phyloP scores from a whole-genome alignment of 1,140 invertebrate genomes.

The Aphidius gifuensis region DNA sequence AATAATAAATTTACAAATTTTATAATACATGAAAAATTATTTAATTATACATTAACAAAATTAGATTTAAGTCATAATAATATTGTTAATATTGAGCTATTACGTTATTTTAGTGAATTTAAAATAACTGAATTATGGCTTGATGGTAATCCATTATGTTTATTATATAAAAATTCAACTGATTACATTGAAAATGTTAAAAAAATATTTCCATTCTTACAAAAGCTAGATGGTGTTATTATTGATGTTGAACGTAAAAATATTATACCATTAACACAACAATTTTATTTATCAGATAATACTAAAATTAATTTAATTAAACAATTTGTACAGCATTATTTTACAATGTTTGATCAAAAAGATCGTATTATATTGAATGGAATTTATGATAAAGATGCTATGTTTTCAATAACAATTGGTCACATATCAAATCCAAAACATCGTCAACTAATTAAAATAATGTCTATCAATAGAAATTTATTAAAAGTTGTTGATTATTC shows the following conservation, averaged over 20 bases:
- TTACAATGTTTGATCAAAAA: constrained; percentile 48
- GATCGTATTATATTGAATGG: constrained; percentile 48
- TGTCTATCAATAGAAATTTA: constrained; percentile 46
- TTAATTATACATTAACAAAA: constrained; percentile 37
- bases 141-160: constrained; percentile 50
- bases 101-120: constrained; percentile 47
- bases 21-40: constrained; percentile 42
- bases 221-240: constrained; percentile 45
- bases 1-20: constrained; percentile 41
- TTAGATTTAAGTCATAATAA: constrained; percentile 46
- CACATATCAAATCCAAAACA: constrained; percentile 37
- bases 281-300: constrained; percentile 38
- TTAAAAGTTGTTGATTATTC: constrained; percentile 52
- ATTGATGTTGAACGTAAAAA: constrained; percentile 43
- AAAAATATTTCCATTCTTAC: constrained; percentile 42
- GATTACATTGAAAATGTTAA: constrained; percentile 45
- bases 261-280: constrained; percentile 33
- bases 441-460: constrained; percentile 42
- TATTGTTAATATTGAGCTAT: constrained; percentile 37
- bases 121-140: constrained; percentile 49
- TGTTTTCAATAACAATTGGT: constrained; percentile 51
- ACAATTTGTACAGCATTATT: constrained; percentile 51
- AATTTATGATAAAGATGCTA: constrained; percentile 46
- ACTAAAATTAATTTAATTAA: constrained; percentile 39
- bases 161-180: constrained; percentile 33